Evolutionary conservation across 2,888 invertebrate genomes (phyloP), one percentile per base, ranked within the genome.

Genomic region (Polyploca ridens): DNA sequence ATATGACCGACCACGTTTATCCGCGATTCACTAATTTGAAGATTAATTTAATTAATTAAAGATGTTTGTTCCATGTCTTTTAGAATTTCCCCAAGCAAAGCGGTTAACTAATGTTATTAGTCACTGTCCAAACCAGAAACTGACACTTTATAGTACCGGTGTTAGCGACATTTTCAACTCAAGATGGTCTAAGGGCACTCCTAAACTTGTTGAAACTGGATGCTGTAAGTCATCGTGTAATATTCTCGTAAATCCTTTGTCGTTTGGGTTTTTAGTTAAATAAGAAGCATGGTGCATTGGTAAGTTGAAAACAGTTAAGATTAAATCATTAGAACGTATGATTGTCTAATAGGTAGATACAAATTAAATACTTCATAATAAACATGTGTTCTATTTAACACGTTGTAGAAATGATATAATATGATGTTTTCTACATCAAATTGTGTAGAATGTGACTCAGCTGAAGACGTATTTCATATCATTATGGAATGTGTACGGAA

Each of bases 131-230:
- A 61, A 60, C 58, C 60, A 66, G 16, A 64, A 59, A 54, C 54
- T 62, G 61, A 57, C 58, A 64, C 63, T 64, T 59, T 62, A 41
- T 58, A 59, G 62, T 46, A 57, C 64, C 58, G 14, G 60, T 61
- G 70, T 70, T 61, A 63, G 66, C 60, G 69, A 67, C 67, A 60
- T 63, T 64, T 66, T 65, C 63, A 68, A 67, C 54, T 65, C 60
- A 46, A 16, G 19, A 54, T 41, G 62, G 63, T 62, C 63, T 58
- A 62, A 38, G 60, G 35, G 62, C 33, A 46, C 65, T 62, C 46
- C 59, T 61, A 27, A 46, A 60, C 14, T 46, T 58, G 41, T 33
- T 13, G 41, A 6, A 62, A 57, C 19, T n/a, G 19, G 49, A 54
- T 54, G 10, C 10, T 16, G 16, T 16, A 54, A 54, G 49, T 19